Evolutionary conservation across 2,113 vertebrate species (phyloP), one percentile per base, ranked within the genome.

Genomic region (Heptranchias perlo): DNA sequence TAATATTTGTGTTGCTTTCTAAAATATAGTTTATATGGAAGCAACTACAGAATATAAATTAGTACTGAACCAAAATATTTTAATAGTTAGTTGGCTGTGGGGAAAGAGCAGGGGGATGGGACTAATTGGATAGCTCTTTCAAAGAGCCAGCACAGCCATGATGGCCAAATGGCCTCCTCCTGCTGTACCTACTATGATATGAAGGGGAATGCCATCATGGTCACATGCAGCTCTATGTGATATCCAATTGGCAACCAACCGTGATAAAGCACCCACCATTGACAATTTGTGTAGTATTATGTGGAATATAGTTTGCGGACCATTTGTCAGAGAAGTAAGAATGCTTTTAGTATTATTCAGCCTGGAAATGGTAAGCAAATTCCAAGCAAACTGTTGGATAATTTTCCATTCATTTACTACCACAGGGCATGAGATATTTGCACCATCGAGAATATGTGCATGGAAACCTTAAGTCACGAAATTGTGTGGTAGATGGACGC

Each of bases 401-500:
- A 62, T 39, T 93, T 93, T 93, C 61, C 35, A 39, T 54, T 52
- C 10, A 54, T 28, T 87, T 23, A 96, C 49, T n/a, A 23, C 86
- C 69, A 39, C 96, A 98, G 98, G 98, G 98, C 28, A 98, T 98
- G 98, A 98, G 97, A 97, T 98, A 98, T 96, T 97, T 98, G 13
- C 98, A 98, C 96, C 97, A 98, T 94, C 97, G 97, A 1, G 97
- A 96, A 0, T 96, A 98, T 52, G 96, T 95, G 61, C 98, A 98
- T 95, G 96, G 96, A 67, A 97, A 97, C 31, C 97, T 98, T 3
- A 98, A 98, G 96, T 98, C 98, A 54, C 97, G 98, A 8, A 98
- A 98, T 97, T 98, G 98, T 89, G 97, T 98, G 78, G 98, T 98
- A 76, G 98, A 98, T 5, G 98, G 98, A 0, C 98, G 98, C 0